These are phyloP conservation scores for Upupa epops DNA, from an alignment of 2,113 vertebrate species.

Conservation along the genomic window DNA sequence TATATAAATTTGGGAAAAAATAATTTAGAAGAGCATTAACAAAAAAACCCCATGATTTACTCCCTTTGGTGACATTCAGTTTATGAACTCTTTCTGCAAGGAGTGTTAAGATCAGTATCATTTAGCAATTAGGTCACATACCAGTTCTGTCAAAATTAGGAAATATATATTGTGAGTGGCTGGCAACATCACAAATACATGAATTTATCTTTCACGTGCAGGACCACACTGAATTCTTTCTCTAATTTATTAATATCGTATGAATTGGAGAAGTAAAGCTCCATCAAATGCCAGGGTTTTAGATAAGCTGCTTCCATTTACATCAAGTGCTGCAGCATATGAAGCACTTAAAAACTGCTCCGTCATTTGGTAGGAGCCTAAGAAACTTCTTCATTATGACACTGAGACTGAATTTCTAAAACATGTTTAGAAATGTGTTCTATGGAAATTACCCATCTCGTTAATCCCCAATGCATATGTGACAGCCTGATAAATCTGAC, in stretches of 20 bases:
- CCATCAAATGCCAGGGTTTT: slow-evolving; percentile 22
- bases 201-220: neutral
- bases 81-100: neutral
- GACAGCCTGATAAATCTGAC: neutral
- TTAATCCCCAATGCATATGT: neutral
- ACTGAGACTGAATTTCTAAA: slow-evolving; percentile 5
- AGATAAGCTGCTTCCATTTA: slow-evolving; percentile 31
- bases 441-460: slow-evolving; percentile 6
- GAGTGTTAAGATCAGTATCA: neutral
- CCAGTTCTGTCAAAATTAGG: neutral
- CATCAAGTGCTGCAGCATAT: neutral
- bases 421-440: neutral
- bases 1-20: neutral
- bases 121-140: neutral
- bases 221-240: neutral
- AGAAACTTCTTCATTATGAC: slow-evolving; percentile 44
- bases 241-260: slow-evolving; percentile 3
- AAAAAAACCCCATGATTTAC: neutral
- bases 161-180: neutral
- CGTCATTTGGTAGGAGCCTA: slow-evolving; percentile 19
- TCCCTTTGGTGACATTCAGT: neutral
- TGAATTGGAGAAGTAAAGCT: slow-evolving; percentile 7
- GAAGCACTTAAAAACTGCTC: slow-evolving; percentile 48
- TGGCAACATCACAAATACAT: neutral
- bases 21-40: neutral